Evolutionary conservation across 2,797 vertebrate genomes (phyloP).

Genomic region (Oophaga sylvatica): DNA sequence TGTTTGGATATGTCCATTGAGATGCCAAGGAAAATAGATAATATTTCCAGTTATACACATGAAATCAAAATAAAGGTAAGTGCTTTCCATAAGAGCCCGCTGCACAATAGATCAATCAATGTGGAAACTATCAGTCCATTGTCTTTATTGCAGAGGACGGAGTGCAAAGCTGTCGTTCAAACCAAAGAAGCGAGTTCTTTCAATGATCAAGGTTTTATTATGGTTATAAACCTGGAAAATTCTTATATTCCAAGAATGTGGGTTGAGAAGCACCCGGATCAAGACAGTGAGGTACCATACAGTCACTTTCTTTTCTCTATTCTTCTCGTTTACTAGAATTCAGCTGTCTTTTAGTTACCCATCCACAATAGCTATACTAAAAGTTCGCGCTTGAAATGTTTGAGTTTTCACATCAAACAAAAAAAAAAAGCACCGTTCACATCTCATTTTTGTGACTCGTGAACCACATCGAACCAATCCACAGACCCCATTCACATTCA

Average conservation of each 20-base stretch:
- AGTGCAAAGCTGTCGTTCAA: slow-evolving; percentile 82
- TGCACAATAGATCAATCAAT: neutral
- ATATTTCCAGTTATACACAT: slow-evolving; percentile 75
- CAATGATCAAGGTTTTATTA: slow-evolving; percentile 76
- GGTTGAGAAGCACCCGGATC: slow-evolving; percentile 85
- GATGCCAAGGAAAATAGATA: slow-evolving; percentile 80
- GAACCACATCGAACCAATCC: too few species aligned
- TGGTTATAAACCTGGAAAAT: slow-evolving; percentile 75
- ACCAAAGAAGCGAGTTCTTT: slow-evolving; percentile 76
- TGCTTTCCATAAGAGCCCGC: slow-evolving; percentile 4
- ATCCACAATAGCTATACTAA: neutral
- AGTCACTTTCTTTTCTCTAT: neutral
- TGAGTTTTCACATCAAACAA: too few species aligned
- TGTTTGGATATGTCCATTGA: slow-evolving; percentile 79
- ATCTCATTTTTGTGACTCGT: too few species aligned
- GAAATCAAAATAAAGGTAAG: slow-evolving; percentile 80
- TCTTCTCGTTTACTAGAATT: neutral
- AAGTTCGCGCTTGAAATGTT: neutral
- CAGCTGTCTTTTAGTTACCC: neutral
- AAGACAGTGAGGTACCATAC: slow-evolving; percentile 79
- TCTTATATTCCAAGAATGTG: slow-evolving; percentile 85
- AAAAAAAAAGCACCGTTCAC: too few species aligned
- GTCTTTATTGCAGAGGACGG: slow-evolving; percentile 73
- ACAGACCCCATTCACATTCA: too few species aligned
- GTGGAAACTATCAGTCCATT: neutral